A percentile compares a stretch with the other conserved stretches of the same genome.
Evolutionary conservation across 2,888 invertebrate species (phyloP).

Genomic region (Nemurella pictetii): DNA sequence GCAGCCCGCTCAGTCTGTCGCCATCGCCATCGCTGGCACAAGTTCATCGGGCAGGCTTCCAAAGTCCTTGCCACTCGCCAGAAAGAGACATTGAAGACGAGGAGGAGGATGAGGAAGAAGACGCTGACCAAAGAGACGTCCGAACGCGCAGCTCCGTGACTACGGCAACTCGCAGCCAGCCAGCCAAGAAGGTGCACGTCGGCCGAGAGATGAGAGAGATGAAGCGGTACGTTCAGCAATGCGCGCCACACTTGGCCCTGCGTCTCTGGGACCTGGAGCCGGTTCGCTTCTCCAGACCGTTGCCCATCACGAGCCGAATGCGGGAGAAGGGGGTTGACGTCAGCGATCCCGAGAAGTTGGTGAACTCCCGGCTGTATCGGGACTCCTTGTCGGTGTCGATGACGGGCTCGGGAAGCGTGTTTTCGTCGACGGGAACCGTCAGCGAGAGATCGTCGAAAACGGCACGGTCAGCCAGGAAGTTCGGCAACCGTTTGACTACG

Average conservation of each 20-base stretch:
- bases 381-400: neutral
- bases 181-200: slow-evolving; percentile 36
- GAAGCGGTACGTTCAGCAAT: slow-evolving; percentile 56
- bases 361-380: slow-evolving; percentile 22
- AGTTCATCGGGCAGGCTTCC: neutral
- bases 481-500: neutral
- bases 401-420: neutral
- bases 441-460: slow-evolving; percentile 7
- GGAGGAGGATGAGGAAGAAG: neutral
- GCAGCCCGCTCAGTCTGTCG: neutral
- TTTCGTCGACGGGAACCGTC: neutral
- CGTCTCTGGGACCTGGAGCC: slow-evolving; percentile 56
- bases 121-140: neutral
- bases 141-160: neutral
- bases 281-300: slow-evolving; percentile 50
- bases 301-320: slow-evolving; percentile 50
- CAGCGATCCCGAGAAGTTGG: slow-evolving; percentile 27
- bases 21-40: neutral
- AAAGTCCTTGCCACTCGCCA: neutral
- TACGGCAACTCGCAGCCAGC: slow-evolving; percentile 5
- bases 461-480: neutral
- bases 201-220: slow-evolving; percentile 51
- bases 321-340: slow-evolving; percentile 33
- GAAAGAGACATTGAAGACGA: neutral
- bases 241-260: slow-evolving; percentile 63